Evolutionary conservation across 2,888 invertebrate species (phyloP).

Genomic region (Ypsolopha scabrella): DNA sequence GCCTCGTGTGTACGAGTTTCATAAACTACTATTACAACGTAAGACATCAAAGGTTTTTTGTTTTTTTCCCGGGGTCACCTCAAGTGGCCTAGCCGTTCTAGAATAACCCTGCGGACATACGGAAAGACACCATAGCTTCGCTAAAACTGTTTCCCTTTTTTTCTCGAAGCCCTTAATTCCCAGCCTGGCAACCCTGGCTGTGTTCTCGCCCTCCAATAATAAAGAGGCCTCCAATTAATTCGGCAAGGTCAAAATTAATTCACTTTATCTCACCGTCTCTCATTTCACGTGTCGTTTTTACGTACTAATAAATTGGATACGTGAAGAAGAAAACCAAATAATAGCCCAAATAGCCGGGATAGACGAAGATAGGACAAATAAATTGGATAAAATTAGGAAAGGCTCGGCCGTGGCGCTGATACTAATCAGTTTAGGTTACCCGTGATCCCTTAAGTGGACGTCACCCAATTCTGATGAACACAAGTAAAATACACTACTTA

Average conservation of each 20-base stretch:
- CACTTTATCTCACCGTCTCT: background rate
- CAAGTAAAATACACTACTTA: too few relatives aligned
- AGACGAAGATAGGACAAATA: background rate
- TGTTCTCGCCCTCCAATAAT: background rate
- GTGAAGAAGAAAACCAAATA: background rate
- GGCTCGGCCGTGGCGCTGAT: slow-evolving; percentile 8
- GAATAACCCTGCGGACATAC: too few relatives aligned
- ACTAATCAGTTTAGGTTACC: slow-evolving; percentile 9
- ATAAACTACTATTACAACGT: too few relatives aligned
- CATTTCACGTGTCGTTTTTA: slow-evolving; percentile 2
- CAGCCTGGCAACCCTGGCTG: too few relatives aligned
- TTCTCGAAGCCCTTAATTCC: too few relatives aligned
- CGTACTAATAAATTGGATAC: slow-evolving; percentile 1
- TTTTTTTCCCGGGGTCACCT: too few relatives aligned
- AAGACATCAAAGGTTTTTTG: too few relatives aligned
- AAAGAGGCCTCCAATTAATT: background rate
- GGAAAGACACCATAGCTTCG: too few relatives aligned
- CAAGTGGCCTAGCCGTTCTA: too few relatives aligned
- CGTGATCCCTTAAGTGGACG: background rate
- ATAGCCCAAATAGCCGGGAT: background rate
- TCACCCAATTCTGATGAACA: background rate
- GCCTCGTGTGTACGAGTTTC: too few relatives aligned
- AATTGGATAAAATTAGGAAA: slow-evolving; percentile 7
- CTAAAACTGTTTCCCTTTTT: too few relatives aligned
- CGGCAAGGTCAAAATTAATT: background rate